Base-by-base conservation (phyloP, 2,797 vertebrate genomes). In the Chromobotia macracanthus region DNA sequence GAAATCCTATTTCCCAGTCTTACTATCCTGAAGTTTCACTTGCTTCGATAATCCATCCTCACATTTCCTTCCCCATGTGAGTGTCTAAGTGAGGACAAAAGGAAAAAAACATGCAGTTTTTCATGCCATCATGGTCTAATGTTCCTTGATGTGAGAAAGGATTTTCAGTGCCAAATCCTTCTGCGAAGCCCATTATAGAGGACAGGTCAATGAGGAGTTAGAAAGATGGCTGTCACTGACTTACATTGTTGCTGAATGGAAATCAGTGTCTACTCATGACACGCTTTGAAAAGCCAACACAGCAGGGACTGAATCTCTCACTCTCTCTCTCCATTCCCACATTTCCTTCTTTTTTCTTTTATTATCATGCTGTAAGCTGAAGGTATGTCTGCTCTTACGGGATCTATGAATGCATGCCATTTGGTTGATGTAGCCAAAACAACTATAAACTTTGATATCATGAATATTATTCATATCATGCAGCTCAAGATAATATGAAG, bases 191-290 rank as follows among this genome's bases (percentile, higher is more conserved):
- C 53, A 72, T 85, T 83, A 77, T 79, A 55, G 72, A 46, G 70
- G 73, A 75, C 80, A 83, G 70, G 84, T 83, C 51, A 83, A 79
- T 79, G 75, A 81, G 64, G 75, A 79, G 72, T 74, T 65, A 69
- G 51, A 63, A 23, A 61, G 80, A 46, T n/a, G 61, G 68, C 69
- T 80, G 79, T 85, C 82, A 81, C 41, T 41, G 50, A 66, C 80
- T 77, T 66, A 48, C 69, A 83, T 73, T 77, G 72, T 74, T 28
- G 65, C 71, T 56, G 64, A 61, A 72, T 68, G 74, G 72, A 74
- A 77, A 81, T 72, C 44, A 67, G 64, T 76, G 81, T 81, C 77
- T 81, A 70, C 69, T 51, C 38, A 72, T 80, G 80, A 72, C 84
- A 77, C 23, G 60, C 69, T 63, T 80, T 82, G 80, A 82, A 84